These are phyloP conservation scores for Corella eumyota DNA, from an alignment of 23 tunicate genomes.

Conservation along the genomic window DNA sequence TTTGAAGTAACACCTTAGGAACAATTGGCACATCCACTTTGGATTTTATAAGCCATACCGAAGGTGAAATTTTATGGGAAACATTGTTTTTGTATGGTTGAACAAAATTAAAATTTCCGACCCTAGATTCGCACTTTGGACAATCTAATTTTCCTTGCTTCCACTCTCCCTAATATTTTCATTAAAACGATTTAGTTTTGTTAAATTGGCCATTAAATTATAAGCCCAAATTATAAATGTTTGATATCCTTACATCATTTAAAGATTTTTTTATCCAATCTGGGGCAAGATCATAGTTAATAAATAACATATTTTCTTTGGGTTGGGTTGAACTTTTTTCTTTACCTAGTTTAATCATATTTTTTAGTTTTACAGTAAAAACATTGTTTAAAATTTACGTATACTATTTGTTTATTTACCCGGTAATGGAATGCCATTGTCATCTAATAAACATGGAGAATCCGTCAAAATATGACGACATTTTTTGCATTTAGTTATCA, in stretches of 20 bases:
- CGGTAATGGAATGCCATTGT: constrained; percentile 8
- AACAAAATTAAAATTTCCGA: constrained; percentile 44
- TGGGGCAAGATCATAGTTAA: constrained; percentile 34
- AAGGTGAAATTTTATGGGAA: constrained; percentile 11
- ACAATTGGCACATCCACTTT: constrained; percentile 32
- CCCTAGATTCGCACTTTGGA: constrained; percentile 36
- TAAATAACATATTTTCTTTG: constrained; percentile 14
- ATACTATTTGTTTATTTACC: constrained; percentile 1
- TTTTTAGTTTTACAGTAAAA: not conserved
- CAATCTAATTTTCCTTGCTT: constrained; percentile 38
- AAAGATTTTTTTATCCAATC: constrained; percentile 28
- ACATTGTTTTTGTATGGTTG: constrained; percentile 38
- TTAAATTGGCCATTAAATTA: not conserved
- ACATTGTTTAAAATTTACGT: not conserved
- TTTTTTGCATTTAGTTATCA: constrained; percentile 38
- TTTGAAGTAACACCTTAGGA: no score
- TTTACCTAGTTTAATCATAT: not conserved
- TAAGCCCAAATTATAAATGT: not conserved
- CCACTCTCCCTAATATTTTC: constrained; percentile 45
- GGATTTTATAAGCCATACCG: constrained; percentile 55
- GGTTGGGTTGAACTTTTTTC: not conserved
- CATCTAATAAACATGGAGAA: constrained; percentile 8
- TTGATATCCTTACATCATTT: constrained; percentile 14
- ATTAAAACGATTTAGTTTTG: not conserved
- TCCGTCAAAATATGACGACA: constrained; percentile 28